Base-by-base conservation (phyloP, 2,797 vertebrate genomes). In the Acanthopagrus latus region DNA sequence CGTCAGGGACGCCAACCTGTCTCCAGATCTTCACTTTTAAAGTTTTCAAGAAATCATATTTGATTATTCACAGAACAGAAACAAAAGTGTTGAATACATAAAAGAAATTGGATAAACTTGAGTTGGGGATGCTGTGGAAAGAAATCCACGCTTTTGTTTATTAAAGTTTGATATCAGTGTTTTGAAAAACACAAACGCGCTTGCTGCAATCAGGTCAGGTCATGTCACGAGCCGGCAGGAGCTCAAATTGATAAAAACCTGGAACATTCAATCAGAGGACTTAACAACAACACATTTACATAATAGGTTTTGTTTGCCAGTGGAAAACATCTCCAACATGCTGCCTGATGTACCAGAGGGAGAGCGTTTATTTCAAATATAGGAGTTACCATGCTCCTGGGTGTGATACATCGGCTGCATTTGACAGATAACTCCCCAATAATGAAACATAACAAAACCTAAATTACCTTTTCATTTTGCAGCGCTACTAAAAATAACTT, bases 1-100 rank as follows among this genome's bases (percentile, higher is more conserved):
- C 38, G 80, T 88, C 86, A 84, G 58, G 83, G 82, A 77, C 85
- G 62, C 33, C 43, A 66, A 64, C 72, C 14, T 66, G 21, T 81
- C 64, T 65, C 0, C 2, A 62, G 59, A 65, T 68, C 38, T 87
- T 78, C 60, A 68, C 33, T 63, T 29, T 60, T 3, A 63, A 27
- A 64, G 38, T 5, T 29, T 51, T 38, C 12, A 64, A 63, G 29
- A 1, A 44, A 69, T 71, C 33, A 4, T 29, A 47, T 55, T 76
- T 64, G 13, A 56, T 47, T 0, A 77, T 63, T 80, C 69, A 29
- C 47, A 52, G 33, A 47, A 7, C n/a, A 64, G 38, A 74, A 64
- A 17, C 14, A 60, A 69, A 72, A 62, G 20, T 11, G 44, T 21
- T 47, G 1, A 65, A 67, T 29, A 7, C 66, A 69, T 44, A 20